phyloP scores from a whole-genome alignment of 2,888 invertebrate species.

The Sinhomidia bicolor region DNA sequence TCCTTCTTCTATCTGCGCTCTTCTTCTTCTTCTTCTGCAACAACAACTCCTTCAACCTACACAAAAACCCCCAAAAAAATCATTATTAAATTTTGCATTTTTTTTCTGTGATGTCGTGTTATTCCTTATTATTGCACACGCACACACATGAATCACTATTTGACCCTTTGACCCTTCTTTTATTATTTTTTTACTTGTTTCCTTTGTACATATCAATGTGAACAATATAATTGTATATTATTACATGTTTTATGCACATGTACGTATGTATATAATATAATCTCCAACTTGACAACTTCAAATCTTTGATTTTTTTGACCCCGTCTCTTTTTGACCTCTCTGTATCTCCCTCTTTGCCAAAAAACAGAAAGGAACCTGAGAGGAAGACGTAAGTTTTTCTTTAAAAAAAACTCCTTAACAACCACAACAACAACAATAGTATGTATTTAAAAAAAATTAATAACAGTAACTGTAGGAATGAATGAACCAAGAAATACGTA shows the following conservation, averaged over 20 bases:
- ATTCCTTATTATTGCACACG: background rate
- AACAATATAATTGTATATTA: conserved; percentile 19
- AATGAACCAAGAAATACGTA: conserved; percentile 12
- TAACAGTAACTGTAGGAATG: conserved; percentile 17
- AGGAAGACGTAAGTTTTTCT: conserved; percentile 79
- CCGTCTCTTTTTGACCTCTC: conserved; percentile 62
- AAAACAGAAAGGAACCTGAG: conserved; percentile 79
- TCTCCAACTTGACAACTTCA: conserved; percentile 63
- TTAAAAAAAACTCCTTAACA: conserved; percentile 28
- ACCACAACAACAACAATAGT: background rate
- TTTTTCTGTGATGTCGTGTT: conserved; percentile 17
- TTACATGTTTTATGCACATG: conserved; percentile 38
- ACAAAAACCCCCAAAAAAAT: conserved; percentile 36
- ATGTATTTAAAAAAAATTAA: too few relatives aligned
- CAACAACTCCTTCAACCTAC: background rate
- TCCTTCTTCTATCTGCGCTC: background rate
- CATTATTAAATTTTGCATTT: conserved; percentile 12
- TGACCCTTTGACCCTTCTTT: conserved; percentile 30
- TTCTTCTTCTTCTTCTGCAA: conserved; percentile 30
- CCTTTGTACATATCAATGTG: conserved; percentile 39
- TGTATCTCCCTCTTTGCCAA: conserved; percentile 59
- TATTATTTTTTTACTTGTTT: background rate
- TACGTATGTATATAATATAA: conserved; percentile 38
- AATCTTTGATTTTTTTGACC: conserved; percentile 66
- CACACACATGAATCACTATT: conserved; percentile 21